These are phyloP conservation scores for Vulpes lagopus DNA, from an alignment of 2,113 vertebrate genomes.

Conservation along the genomic window DNA sequence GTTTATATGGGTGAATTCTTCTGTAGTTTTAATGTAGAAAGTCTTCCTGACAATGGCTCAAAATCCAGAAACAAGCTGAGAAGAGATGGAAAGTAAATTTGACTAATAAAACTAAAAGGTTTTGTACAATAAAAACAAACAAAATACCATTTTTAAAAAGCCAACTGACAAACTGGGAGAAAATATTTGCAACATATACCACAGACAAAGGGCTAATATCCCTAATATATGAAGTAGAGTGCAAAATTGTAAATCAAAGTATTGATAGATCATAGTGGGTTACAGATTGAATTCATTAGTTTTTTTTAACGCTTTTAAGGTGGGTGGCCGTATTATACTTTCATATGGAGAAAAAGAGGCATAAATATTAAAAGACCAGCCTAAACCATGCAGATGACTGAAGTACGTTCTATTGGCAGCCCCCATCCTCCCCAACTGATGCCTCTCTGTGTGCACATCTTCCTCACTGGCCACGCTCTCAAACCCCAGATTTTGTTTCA, in stretches of 20 bases:
- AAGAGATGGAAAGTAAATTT: not conserved
- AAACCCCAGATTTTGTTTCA: not conserved
- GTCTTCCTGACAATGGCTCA: not conserved
- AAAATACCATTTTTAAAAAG: not conserved
- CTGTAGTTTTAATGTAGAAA: not conserved
- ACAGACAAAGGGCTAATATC: not conserved
- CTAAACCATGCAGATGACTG: not conserved
- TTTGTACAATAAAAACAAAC: not conserved
- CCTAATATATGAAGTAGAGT: not conserved
- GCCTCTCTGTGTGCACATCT: accelerated
- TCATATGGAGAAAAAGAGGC: not conserved
- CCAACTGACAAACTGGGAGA: not conserved
- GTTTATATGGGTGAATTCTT: not conserved
- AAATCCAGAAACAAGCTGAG: not conserved
- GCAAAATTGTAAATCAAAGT: not conserved
- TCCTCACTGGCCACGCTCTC: not conserved
- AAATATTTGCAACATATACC: not conserved
- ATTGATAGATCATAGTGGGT: not conserved
- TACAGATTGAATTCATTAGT: not conserved
- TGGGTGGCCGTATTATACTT: not conserved
- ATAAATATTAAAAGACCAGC: not conserved
- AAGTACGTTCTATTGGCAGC: not conserved
- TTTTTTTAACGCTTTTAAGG: not conserved
- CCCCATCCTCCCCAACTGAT: not conserved
- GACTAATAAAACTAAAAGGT: not conserved